Conservation (phyloP, 2,797 vertebrate genomes). For the Lagothrix lagotricha region DNA sequence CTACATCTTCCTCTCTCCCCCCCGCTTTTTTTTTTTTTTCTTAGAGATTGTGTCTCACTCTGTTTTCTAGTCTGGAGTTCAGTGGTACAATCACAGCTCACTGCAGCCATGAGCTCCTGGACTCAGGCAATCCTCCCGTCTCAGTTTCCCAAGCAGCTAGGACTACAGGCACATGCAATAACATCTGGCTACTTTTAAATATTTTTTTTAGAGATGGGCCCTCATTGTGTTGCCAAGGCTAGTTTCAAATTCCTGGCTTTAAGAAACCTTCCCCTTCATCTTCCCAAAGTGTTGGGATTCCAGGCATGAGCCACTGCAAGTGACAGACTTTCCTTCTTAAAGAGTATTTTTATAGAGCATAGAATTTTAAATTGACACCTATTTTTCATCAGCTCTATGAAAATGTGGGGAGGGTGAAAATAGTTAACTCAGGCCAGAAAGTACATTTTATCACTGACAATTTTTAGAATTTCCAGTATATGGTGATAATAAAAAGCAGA, state of each 20-base stretch:
- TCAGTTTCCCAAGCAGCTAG: background rate
- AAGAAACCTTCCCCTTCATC: background rate
- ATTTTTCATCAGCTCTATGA: background rate
- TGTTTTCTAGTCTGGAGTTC: background rate
- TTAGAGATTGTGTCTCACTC: background rate
- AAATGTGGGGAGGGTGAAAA: background rate
- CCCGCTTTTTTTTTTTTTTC: too few relatives aligned
- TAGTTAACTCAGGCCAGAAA: background rate
- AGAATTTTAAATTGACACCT: background rate
- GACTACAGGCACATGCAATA: background rate
- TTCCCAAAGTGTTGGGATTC: background rate
- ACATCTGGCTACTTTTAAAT: background rate
- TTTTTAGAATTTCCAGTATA: background rate
- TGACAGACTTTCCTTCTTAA: background rate
- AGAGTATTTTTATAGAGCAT: background rate
- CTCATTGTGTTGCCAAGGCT: background rate
- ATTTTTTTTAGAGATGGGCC: background rate
- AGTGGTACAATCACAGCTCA: background rate
- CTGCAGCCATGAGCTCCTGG: background rate
- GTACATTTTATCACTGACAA: background rate
- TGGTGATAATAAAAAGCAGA: background rate
- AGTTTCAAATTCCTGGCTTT: background rate
- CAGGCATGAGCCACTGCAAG: background rate
- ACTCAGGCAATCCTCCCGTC: background rate
- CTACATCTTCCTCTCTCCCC: too few relatives aligned